Evolutionary conservation across 2,888 invertebrate species (phyloP).

Genomic region (Reticulitermes lucifugus): DNA sequence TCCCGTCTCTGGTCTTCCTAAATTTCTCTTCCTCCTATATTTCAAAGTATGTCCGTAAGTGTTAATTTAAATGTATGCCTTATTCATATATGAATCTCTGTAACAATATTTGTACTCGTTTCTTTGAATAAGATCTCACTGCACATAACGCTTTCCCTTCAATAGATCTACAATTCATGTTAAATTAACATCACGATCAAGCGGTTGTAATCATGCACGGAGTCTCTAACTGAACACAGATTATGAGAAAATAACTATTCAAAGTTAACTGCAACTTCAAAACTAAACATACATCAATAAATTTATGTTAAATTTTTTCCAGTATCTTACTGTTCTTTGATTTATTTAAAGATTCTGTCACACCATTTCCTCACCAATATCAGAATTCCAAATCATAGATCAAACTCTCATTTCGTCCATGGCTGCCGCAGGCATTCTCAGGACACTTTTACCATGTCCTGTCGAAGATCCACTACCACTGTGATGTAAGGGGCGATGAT

Average conservation of each 20-base stretch:
- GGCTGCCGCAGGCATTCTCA: conserved; percentile 75
- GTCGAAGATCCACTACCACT: conserved; percentile 1
- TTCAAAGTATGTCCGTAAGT: no score
- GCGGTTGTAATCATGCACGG: no score
- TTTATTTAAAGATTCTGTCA: not conserved
- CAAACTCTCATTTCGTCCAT: conserved; percentile 94
- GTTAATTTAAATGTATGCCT: no score
- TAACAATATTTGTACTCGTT: no score
- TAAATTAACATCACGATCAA: no score
- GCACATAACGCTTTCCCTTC: no score
- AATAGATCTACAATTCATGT: no score
- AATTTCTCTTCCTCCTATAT: no score
- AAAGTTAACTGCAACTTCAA: conserved; percentile 11
- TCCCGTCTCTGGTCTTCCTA: no score
- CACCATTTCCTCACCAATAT: conserved; percentile 7
- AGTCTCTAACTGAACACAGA: not conserved
- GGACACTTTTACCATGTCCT: conserved; percentile 28
- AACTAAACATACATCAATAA: not conserved
- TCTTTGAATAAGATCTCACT: no score
- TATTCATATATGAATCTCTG: no score
- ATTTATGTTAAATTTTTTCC: not conserved
- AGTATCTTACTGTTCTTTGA: not conserved
- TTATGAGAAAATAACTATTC: not conserved
- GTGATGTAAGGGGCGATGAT: conserved; percentile 59
- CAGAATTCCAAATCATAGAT: conserved; percentile 61